phyloP scores from a whole-genome alignment of 2,888 invertebrate species.

The Unio pictorum region DNA sequence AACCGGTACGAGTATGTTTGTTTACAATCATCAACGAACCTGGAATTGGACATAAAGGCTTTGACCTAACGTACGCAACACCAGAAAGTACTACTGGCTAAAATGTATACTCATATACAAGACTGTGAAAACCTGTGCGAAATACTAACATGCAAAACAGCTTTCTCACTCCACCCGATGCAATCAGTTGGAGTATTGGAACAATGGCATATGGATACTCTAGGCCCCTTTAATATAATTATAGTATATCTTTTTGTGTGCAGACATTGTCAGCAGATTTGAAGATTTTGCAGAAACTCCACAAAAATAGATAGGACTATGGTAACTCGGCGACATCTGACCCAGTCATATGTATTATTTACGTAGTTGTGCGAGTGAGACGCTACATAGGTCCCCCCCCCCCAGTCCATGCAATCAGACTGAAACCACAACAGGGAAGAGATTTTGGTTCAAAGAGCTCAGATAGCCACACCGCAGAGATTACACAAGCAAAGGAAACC shows the following conservation, averaged over 20 bases:
- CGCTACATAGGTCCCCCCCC: background rate
- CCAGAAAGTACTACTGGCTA: background rate
- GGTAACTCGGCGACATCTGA: background rate
- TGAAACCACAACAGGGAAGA: background rate
- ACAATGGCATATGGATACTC: too few relatives aligned
- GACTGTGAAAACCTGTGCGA: too few relatives aligned
- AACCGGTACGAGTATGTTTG: background rate
- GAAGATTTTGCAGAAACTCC: background rate
- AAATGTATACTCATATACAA: background rate
- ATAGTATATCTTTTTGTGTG: background rate
- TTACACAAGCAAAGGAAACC: background rate
- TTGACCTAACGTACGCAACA: background rate
- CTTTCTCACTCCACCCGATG: background rate
- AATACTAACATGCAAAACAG: background rate
- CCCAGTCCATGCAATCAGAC: background rate
- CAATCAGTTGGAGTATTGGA: too few relatives aligned
- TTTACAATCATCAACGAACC: background rate
- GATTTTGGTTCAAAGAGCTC: background rate
- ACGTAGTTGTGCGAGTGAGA: background rate
- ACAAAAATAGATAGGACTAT: background rate
- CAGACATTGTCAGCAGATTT: background rate
- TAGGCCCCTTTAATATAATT: too few relatives aligned
- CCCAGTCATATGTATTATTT: background rate
- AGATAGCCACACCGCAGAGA: background rate
- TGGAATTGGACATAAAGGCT: background rate